Conservation (phyloP, 2,113 vertebrate species). For the Cercocebus atys region DNA sequence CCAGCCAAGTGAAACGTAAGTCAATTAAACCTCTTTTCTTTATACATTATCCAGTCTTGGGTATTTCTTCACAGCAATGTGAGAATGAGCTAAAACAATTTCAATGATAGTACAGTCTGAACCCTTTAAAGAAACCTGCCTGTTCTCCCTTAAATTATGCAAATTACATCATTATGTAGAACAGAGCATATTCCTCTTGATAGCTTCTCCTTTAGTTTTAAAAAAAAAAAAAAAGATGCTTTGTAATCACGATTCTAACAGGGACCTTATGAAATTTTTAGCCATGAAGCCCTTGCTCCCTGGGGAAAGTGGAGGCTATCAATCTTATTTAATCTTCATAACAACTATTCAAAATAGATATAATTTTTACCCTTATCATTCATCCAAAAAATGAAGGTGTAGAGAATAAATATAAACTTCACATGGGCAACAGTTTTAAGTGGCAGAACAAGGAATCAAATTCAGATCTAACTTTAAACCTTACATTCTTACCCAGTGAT, state of each 20-base stretch:
- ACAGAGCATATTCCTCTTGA: not conserved
- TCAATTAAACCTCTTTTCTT: too few species aligned
- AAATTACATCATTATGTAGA: conserved; percentile 42
- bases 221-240: not conserved
- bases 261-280: conserved; percentile 9
- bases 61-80: too few species aligned
- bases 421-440: not conserved
- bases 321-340: not conserved
- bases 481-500: not conserved
- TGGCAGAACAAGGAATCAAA: not conserved
- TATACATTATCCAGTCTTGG: too few species aligned
- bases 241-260: conserved; percentile 3
- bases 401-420: not conserved
- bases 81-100: too few species aligned
- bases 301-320: not conserved
- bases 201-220: not conserved
- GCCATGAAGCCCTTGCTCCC: not conserved
- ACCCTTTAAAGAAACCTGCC: conserved; percentile 21
- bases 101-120: not conserved
- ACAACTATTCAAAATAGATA: not conserved
- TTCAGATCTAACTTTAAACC: not conserved
- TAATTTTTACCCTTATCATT: not conserved
- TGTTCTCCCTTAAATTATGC: conserved; percentile 42
- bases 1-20: too few species aligned
- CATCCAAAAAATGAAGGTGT: not conserved